phyloP scores from a whole-genome alignment of 2,888 invertebrate genomes.

The Habrosyne pyritoides region DNA sequence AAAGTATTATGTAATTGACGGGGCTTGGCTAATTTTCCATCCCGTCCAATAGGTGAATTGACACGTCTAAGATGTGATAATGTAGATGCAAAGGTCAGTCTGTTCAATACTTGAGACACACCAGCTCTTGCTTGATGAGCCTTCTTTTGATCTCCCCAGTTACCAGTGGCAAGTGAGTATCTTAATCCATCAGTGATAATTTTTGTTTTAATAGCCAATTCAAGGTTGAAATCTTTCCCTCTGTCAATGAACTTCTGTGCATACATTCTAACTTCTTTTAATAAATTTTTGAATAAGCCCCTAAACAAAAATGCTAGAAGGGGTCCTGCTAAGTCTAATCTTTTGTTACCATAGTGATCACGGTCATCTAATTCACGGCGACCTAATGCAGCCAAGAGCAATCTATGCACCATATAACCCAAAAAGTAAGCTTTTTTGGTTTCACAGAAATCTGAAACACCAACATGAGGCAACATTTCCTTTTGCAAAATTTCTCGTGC shows the following conservation, averaged over 20 bases:
- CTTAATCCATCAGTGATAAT: slow-evolving; percentile 98
- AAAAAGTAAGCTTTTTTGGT: slow-evolving; percentile 99
- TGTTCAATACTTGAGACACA: slow-evolving; percentile 98
- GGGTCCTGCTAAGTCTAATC: slow-evolving; percentile 98
- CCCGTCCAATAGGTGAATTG: slow-evolving; percentile 99
- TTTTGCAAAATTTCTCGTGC: slow-evolving; percentile 99
- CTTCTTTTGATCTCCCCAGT: slow-evolving; percentile 99
- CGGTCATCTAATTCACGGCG: slow-evolving; percentile 99
- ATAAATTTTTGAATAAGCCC: slow-evolving; percentile 96
- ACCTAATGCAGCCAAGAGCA: slow-evolving; percentile 96
- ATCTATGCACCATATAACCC: slow-evolving; percentile 99
- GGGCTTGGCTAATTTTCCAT: slow-evolving; percentile 99
- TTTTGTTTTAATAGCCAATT: slow-evolving; percentile 97
- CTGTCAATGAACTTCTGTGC: slow-evolving; percentile 99
- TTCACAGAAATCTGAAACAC: slow-evolving; percentile 99
- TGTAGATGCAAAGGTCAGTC: slow-evolving; percentile 99
- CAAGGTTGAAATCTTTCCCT: slow-evolving; percentile 99
- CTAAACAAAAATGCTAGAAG: slow-evolving; percentile 98
- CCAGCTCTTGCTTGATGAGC: slow-evolving; percentile 99
- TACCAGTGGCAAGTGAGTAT: slow-evolving; percentile 99
- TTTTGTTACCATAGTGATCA: slow-evolving; percentile 99
- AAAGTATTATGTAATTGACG: slow-evolving; percentile 99
- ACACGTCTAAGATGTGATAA: slow-evolving; percentile 98
- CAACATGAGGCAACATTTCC: slow-evolving; percentile 99
- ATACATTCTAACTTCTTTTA: slow-evolving; percentile 99